Base-by-base conservation (phyloP, 2,888 invertebrate species). In the Steinernema carpocapsae region DNA sequence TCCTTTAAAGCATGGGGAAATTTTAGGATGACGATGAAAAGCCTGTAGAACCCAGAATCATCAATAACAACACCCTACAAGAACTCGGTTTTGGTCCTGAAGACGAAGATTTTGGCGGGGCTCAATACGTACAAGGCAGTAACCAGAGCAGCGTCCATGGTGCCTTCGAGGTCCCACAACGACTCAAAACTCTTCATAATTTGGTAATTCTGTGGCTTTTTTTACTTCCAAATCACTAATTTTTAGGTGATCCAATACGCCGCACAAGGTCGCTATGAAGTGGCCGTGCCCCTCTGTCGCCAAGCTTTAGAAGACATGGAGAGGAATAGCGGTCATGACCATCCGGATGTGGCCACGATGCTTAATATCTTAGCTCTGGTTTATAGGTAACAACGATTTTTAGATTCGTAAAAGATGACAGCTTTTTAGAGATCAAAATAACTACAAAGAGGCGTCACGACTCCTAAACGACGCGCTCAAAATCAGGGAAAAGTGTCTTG, bases 341-440 rank as follows among this genome's bases (percentile, higher is more conserved):
- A 99, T 89, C 97, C 97, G 0, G 97, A 99, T 88, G 97, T 99
- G 19, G 97, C 97, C 70, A 99, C 97, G 70, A 99, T 99, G 97
- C 91, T 99, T 81, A 99, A 99, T 88, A 95, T 99, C 84, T 91
- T 99, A 78, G 99, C 99, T 14, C 91, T 99, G 72, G 99, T 99
- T 17, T 92, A 92, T 87, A n/a, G n/a, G n/a, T n/a, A n/a, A n/a
- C n/a, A n/a, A n/a, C n/a, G n/a, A n/a, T n/a, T n/a, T n/a, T n/a
- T n/a, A n/a, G n/a, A n/a, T n/a, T n/a, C n/a, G n/a, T n/a, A n/a
- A n/a, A n/a, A n/a, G n/a, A n/a, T n/a, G n/a, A n/a, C n/a, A n/a
- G n/a, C n/a, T n/a, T n/a, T n/a, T n/a, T n/a, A 89, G 91, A 88
- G 96, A 97, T 89, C 96, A 99, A 90, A 99, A 99, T 89, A 99